Evolutionary conservation across 2,888 invertebrate species (phyloP), one percentile per base, ranked within the genome.

Genomic region (Gasteruption jaculator): DNA sequence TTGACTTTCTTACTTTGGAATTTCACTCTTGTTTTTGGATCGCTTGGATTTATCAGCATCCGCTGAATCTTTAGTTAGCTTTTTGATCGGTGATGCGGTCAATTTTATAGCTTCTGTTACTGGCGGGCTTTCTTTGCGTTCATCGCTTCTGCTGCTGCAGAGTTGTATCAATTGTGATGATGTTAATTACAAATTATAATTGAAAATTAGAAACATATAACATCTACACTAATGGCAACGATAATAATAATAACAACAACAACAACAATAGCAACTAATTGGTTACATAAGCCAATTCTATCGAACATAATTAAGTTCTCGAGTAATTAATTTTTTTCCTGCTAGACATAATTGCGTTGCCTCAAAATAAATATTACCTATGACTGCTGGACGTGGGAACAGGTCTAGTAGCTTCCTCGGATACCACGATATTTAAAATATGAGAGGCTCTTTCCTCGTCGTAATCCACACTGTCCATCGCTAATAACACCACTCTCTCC

Each of bases 401-500:
- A 41, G 66, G 63, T 67, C 73, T 59, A 49, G 67, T 64, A 16
- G 68, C 66, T 56, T 87, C 86, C 56, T 87, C 87, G 46, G 81
- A 75, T 6, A 80, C 72, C 65, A 85, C 85, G 20, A 84, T 83
- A 53, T 80, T 75, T 38, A 93, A 73, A 50, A 93, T 87, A 66
- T 87, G 85, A 51, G 80, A 82, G 0, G 91, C 89, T 39, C 85
- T 78, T 38, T 84, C 83, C 65, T 90, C 89, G 50, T 91, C 85
- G 70, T 83, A 93, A 60, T 86, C 83, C 0, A 90, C 90, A 60
- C 91, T 90, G 60, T 94, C 92, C 48, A 93, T 72, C 0, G 93
- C 94, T 68, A 93, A 83, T 2, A 81, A 73, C 36, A 93, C 81
- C 8, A 94, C 83, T 46, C 86, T 80, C 53, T 89, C 89, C 1